Percentiles rank a stretch among this genome's conserved stretches.
phyloP scores from a whole-genome alignment of 2,113 vertebrate species.

The Probosciger aterrimus region DNA sequence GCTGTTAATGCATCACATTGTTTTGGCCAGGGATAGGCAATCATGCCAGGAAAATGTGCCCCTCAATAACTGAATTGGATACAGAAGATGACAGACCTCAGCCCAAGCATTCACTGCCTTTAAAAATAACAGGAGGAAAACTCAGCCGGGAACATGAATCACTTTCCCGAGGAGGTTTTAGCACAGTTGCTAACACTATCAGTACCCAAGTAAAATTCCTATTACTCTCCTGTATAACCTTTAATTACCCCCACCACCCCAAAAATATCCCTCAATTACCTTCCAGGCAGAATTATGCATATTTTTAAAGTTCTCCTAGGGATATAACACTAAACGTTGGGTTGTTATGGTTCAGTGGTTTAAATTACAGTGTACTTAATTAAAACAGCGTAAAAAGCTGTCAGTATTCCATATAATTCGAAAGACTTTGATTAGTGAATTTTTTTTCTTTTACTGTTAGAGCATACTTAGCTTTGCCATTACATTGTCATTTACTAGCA shows the following conservation, averaged over 20 bases:
- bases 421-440: slow-evolving; percentile 49
- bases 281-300: slow-evolving; percentile 62
- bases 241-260: slow-evolving; percentile 68
- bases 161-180: slow-evolving; percentile 51
- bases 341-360: slow-evolving; percentile 66
- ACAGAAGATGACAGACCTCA: slow-evolving; percentile 59
- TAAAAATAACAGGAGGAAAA: neutral
- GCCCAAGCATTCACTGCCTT: neutral
- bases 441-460: neutral
- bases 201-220: slow-evolving; percentile 49
- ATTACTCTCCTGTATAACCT: slow-evolving; percentile 59
- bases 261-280: slow-evolving; percentile 69
- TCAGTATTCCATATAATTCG: slow-evolving; percentile 48
- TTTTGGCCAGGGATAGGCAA: slow-evolving; percentile 59
- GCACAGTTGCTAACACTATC: slow-evolving; percentile 39
- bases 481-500: neutral
- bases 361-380: slow-evolving; percentile 70
- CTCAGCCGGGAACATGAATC: slow-evolving; percentile 6
- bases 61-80: neutral
- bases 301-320: slow-evolving; percentile 71
- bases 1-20: slow-evolving; percentile 60
- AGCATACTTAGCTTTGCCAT: slow-evolving; percentile 19
- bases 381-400: slow-evolving; percentile 72
- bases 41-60: slow-evolving; percentile 3
- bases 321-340: slow-evolving; percentile 68